These are phyloP conservation scores for Lasioglossum calceatum DNA, from an alignment of 2,888 invertebrate species.

Conservation along the genomic window DNA sequence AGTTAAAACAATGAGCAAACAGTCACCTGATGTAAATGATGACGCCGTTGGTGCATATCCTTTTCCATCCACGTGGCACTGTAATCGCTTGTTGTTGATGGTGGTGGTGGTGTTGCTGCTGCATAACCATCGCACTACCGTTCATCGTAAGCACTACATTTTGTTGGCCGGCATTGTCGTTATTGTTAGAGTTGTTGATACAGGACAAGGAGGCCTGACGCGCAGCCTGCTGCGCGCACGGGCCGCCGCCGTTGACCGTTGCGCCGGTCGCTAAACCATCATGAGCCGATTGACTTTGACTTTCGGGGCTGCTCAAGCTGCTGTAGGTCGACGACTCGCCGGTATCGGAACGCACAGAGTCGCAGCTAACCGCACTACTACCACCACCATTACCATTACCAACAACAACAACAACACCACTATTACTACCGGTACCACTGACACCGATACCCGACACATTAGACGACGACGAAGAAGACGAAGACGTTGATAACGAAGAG, in stretches of 20 bases:
- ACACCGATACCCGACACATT: constrained; percentile 51
- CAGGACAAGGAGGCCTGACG: constrained; percentile 71
- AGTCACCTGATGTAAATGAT: constrained; percentile 92
- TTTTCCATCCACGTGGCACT: constrained; percentile 92
- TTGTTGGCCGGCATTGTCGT: constrained; percentile 83
- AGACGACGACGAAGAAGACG: constrained; percentile 39
- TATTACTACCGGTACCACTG: constrained; percentile 50
- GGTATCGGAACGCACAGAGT: constrained; percentile 87
- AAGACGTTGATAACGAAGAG: constrained; percentile 47
- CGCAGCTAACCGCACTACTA: constrained; percentile 83
- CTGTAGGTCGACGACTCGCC: constrained; percentile 86
- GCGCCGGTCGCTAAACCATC: constrained; percentile 60
- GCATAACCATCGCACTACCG: constrained; percentile 71
- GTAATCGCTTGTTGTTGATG: constrained; percentile 83
- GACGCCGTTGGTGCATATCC: constrained; percentile 89
- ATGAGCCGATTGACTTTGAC: constrained; percentile 79
- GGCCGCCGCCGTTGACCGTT: constrained; percentile 82
- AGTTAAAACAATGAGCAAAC: neutral
- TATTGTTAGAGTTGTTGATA: constrained; percentile 79
- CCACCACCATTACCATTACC: constrained; percentile 48
- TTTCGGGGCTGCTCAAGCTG: constrained; percentile 85
- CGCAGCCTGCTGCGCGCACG: constrained; percentile 82
- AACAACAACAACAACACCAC: constrained; percentile 39
- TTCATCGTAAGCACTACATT: constrained; percentile 73
- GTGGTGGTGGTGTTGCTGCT: constrained; percentile 73